Evolutionary conservation across 2,113 vertebrate species (phyloP), one percentile per base, ranked within the genome.

Genomic region (Boulengeromyrus knoepffleri): DNA sequence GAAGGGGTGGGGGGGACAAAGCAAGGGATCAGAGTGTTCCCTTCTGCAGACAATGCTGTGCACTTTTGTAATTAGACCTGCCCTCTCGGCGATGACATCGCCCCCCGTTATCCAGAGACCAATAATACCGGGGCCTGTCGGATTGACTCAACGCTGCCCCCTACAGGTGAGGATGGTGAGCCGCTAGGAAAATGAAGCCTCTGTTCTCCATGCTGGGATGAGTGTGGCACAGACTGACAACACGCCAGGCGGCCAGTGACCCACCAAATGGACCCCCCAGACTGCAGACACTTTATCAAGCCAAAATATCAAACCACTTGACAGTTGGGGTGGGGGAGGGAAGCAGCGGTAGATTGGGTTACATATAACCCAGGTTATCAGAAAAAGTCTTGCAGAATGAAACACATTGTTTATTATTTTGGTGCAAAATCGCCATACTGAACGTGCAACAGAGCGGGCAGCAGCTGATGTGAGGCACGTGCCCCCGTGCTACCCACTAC

Each of bases 31-130:
- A 88, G 50, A 90, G 88, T 47, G 50, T 90, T 89, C 90, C 74
- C 74, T 90, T 88, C 90, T 52, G 77, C 89, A 89, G 90, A 90
- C 91, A 74, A 91, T 52, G 70, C 77, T 80, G 39, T 62, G 56
- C 88, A 46, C 52, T 89, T 90, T 62, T 84, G 86, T 88, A 90
- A 90, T 90, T 89, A 91, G 70, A 83, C 31, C 87, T 39, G 24
- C 7, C 5, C 52, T 56, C 49, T 9, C n/a, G 0, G n/a, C 84
- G 21, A 50, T 49, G 46, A 31, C 45, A 42, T 5, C 27, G 27
- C 1, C 42, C 8, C 17, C 42, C 80, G 62, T 27, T 10, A 42
- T 21, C 24, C 36, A 49, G 45, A 87, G 47, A 3, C 9, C 24
- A 31, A 15, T 53, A 53, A 87, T 36, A n/a, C 49, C 6, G 27